Evolutionary conservation across 2,888 invertebrate genomes (phyloP), one percentile per base, ranked within the genome.

Genomic region (Empis livida): DNA sequence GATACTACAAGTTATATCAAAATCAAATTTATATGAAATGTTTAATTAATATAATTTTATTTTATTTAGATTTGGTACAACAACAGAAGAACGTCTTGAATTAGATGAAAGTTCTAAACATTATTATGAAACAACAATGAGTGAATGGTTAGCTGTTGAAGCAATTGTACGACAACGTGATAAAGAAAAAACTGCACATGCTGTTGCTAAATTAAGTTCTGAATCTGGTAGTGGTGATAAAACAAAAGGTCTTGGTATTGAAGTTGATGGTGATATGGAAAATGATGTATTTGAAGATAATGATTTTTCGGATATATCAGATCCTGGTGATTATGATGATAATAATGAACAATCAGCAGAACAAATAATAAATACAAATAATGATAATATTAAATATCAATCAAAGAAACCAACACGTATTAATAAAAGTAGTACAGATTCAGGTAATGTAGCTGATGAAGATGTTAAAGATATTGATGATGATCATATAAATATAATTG

Each of bases 121-220:
- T 40, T 78, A 80, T 50, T 93, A 91, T 58, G 92, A 94, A 67
- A 84, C 84, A 8, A 87, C 86, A 1, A 90, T 94, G 87, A 90
- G 92, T 0, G 93, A 94, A 65, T 95, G 95, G 95, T 67, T 92
- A 50, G 91, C 92, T 0, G 90, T 94, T 1, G 95, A 96, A 62
- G 92, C 92, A 1, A 92, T 94, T 52, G 90, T 94, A 0, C 71
- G 80, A 43, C 87, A 89, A 61, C 69, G 80, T 9, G 90, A 92
- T 58, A 80, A 82, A 51, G 89, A 89, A 63, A 82, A 80, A 40
- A 86, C 88, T 50, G 90, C 89, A 0, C 82, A 83, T 10, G 90
- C 89, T 38, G 80, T 90, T 44, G 90, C 90, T 8, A 82, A 90
- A 60, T 72, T 90, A n/a, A 85, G 83, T 46, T 80, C 82, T 15